Base-by-base conservation (phyloP, 2,797 vertebrate species). In the Lacerta viridis region DNA sequence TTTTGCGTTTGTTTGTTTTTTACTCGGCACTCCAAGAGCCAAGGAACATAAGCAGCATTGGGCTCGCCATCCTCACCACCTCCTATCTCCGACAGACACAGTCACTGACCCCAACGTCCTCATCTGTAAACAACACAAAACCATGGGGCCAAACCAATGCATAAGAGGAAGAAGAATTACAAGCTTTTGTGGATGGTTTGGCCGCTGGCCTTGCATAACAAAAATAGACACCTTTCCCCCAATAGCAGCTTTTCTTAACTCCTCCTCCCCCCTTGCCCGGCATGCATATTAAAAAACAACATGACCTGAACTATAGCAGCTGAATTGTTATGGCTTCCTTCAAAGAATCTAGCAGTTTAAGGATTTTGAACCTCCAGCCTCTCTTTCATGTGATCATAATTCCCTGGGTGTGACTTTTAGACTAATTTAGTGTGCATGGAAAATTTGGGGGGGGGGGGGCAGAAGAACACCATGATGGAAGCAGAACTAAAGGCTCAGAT, bases 1-100 rank as follows among this genome's bases (percentile, higher is more conserved):
- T 96, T 95, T 95, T 94, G 88, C 93, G 95, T 88, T 93, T 91
- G 88, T 74, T 17, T 36, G 13, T 18, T 33, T 71, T n/a, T 61
- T 61, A 61, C 92, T 90, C 92, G 90, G 89, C 91, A 92, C 75
- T 86, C 94, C 76, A 88, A 94, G 87, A 91, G 90, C 85, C 89
- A 87, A 66, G 72, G 88, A 93, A 89, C 81, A 83, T 2, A 69
- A 81, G 23, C 84, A 87, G 87, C 6, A 43, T 77, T 0, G 0
- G 76, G 0, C 0, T 72, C 75, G 91, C 84, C 89, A 72, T 46
- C 29, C 7, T 46, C 36, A 8, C 39, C 20, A 5, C 68, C 76
- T 68, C 79, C 29, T 72, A 84, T 64, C 71, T n/a, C 0, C 9
- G 50, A 55, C 1, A 81, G 90, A 89, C 18, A 78, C 33, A 77